These are phyloP conservation scores for Saccostrea echinata DNA, from an alignment of 1,140 invertebrate genomes.

Conservation along the genomic window DNA sequence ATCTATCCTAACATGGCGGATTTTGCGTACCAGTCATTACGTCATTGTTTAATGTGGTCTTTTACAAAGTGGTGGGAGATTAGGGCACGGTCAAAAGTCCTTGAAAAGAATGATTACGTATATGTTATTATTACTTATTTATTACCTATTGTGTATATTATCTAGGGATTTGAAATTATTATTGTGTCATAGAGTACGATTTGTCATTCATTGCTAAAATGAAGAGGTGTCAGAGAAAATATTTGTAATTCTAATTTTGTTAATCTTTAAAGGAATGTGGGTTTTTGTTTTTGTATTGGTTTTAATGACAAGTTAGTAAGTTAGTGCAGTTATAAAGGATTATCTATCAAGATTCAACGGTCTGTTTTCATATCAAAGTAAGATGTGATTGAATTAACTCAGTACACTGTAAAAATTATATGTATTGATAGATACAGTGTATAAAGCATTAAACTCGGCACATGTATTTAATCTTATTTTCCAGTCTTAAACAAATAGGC, in stretches of 20 bases:
- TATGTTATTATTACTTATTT: neutral
- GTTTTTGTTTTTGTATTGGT: neutral
- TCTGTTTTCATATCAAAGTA: neutral
- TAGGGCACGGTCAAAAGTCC: neutral
- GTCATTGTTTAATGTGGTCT: neutral
- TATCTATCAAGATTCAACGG: neutral
- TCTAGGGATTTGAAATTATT: neutral
- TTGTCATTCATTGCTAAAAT: neutral
- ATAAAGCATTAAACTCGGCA: too few species aligned
- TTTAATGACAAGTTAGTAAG: neutral
- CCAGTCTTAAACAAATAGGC: too few species aligned
- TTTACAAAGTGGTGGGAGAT: neutral
- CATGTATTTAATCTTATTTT: too few species aligned
- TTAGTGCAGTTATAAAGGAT: neutral
- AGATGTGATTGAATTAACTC: neutral
- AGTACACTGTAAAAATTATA: too few species aligned
- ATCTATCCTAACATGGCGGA: slow-evolving; percentile 16
- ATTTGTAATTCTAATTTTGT: neutral
- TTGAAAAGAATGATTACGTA: slow-evolving; percentile 7
- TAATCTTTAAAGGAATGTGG: neutral
- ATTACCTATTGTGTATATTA: neutral
- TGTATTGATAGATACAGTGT: too few species aligned
- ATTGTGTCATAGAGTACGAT: slow-evolving; percentile 24
- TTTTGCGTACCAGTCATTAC: neutral
- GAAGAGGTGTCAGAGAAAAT: slow-evolving; percentile 21